These are phyloP conservation scores for Andricus curvator DNA, from an alignment of 2,888 invertebrate genomes.

Conservation along the genomic window DNA sequence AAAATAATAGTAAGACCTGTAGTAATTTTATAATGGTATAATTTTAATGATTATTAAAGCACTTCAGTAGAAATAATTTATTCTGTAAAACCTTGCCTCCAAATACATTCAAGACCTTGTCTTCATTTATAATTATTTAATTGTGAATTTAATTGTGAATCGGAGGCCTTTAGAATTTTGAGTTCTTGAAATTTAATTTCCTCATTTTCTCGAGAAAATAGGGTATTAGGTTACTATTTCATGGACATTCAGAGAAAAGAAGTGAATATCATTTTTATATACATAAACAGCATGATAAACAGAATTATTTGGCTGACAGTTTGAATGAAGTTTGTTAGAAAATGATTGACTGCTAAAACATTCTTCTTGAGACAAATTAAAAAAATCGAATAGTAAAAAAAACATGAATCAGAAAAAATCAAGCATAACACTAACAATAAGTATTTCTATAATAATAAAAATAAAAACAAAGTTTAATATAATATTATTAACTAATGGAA, in stretches of 20 bases:
- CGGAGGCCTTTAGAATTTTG: constrained; percentile 7
- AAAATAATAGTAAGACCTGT: not conserved
- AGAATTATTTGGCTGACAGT: no score
- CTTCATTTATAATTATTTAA: not conserved
- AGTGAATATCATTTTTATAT: no score
- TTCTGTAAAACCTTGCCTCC: not conserved
- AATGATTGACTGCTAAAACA: no score
- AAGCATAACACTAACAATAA: no score
- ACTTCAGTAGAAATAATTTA: no score
- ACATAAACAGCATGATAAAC: no score
- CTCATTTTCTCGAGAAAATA: constrained; percentile 29
- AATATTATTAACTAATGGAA: no score
- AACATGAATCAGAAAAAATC: no score
- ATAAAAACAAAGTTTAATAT: not conserved
- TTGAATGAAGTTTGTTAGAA: no score
- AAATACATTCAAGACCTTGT: not conserved
- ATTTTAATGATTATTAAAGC: not conserved
- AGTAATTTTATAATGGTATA: not conserved
- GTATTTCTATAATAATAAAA: not conserved
- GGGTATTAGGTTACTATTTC: constrained; percentile 26
- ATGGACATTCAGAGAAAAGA: not conserved
- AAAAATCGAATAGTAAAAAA: no score
- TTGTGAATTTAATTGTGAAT: not conserved
- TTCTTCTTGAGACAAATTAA: no score
- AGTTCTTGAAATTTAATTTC: constrained; percentile 32